phyloP scores from a whole-genome alignment of 2,888 invertebrate genomes.

The Ormyrus nitidulus region DNA sequence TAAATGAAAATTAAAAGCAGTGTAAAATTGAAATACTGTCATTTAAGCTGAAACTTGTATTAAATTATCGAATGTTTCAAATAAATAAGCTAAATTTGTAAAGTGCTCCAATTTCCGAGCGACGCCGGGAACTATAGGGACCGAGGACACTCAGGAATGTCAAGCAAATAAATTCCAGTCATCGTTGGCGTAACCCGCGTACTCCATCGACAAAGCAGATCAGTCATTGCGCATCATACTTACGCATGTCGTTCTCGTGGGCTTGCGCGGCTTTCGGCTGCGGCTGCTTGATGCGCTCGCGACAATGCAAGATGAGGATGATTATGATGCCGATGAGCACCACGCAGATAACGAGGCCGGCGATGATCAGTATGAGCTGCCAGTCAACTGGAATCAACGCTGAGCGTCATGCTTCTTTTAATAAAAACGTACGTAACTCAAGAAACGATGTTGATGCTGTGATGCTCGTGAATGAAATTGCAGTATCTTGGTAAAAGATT shows the following conservation, averaged over 20 bases:
- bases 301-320: conserved; percentile 90
- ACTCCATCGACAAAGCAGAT: too few relatives aligned
- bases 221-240: conserved; percentile 62
- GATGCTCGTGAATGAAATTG: not conserved
- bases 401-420: conserved; percentile 71
- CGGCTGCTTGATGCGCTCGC: conserved; percentile 74
- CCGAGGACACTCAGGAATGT: too few relatives aligned
- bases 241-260: conserved; percentile 74
- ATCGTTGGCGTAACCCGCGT: too few relatives aligned
- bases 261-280: conserved; percentile 70
- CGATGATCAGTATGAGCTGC: conserved; percentile 82
- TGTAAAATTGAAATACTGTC: too few relatives aligned
- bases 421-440: conserved; percentile 63
- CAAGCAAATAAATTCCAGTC: too few relatives aligned
- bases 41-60: too few relatives aligned
- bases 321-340: conserved; percentile 90
- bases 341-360: conserved; percentile 90
- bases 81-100: too few relatives aligned
- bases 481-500: too few relatives aligned
- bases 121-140: too few relatives aligned
- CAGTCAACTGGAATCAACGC: conserved; percentile 76
- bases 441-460: conserved; percentile 40
- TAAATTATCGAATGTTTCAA: too few relatives aligned
- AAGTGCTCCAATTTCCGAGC: too few relatives aligned
- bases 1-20: too few relatives aligned